Conservation (phyloP, 2,888 invertebrate species). For the Anoplius nigerrimus region DNA sequence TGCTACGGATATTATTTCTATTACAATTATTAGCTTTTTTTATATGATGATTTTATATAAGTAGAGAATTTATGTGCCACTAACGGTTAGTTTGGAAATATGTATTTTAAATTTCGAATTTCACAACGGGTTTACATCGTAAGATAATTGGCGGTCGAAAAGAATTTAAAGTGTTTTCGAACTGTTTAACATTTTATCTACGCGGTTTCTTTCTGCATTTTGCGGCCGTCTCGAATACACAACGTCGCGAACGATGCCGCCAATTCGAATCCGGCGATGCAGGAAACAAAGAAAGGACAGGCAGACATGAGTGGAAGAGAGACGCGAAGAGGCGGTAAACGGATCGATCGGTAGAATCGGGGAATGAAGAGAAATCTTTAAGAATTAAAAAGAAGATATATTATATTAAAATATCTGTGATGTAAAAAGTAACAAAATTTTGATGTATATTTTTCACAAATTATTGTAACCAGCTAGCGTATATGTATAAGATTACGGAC, state of each 20-base stretch:
- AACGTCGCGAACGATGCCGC: conserved; percentile 64
- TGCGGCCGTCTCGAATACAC: conserved; percentile 49
- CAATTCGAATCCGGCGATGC: conserved; percentile 62
- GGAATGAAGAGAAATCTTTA: conserved; percentile 66
- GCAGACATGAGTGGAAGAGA: background rate
- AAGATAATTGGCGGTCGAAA: no score
- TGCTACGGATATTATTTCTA: no score
- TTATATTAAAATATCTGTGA: conserved; percentile 76
- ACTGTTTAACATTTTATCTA: no score
- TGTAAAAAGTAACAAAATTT: conserved; percentile 76
- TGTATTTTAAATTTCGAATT: no score
- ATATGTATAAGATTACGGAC: conserved; percentile 72
- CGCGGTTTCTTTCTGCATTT: conserved; percentile 8
- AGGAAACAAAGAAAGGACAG: conserved; percentile 29
- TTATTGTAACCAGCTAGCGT: conserved; percentile 75
- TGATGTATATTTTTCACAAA: conserved; percentile 76
- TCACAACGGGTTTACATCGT: no score
- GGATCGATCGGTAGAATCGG: conserved; percentile 46
- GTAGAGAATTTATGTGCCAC: no score
- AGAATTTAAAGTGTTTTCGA: no score
- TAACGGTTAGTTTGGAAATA: no score
- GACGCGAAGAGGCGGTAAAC: background rate
- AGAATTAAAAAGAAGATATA: conserved; percentile 72
- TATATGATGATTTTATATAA: no score
- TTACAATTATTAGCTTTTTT: no score